A percentile compares a stretch with the other conserved stretches of the same genome.
These are phyloP conservation scores for Entomobrya multifasciata DNA, from an alignment of 2,888 invertebrate species.

Conservation along the genomic window DNA sequence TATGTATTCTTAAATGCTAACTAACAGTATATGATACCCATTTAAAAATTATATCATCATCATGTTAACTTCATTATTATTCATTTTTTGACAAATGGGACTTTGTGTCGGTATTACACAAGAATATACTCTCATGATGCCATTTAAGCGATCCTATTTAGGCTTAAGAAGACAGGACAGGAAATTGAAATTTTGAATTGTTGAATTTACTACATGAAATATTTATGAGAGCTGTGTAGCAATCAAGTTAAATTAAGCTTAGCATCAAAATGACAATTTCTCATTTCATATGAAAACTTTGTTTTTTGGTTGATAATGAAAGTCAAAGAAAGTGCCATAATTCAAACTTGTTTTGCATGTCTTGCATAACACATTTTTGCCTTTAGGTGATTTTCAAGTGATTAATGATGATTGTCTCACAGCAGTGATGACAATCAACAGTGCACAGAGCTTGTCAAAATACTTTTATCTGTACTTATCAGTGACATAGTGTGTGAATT, in stretches of 20 bases:
- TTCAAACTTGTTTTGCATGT: neutral
- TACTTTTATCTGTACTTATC: conserved; percentile 32
- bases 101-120: neutral
- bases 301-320: conserved; percentile 3
- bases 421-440: conserved; percentile 38
- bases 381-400: conserved; percentile 13
- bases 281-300: too few species aligned
- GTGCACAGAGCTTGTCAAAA: conserved; percentile 49
- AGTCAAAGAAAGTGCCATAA: conserved; percentile 35
- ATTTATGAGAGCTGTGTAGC: too few species aligned
- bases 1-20: neutral
- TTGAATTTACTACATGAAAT: neutral
- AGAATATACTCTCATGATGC: neutral
- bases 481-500: conserved; percentile 40
- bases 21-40: neutral
- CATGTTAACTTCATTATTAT: neutral
- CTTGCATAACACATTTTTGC: neutral
- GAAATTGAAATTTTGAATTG: conserved; percentile 6
- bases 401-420: conserved; percentile 18
- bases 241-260: too few species aligned
- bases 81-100: too few species aligned
- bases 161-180: neutral
- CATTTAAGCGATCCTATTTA: neutral
- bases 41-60: neutral
- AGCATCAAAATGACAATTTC: too few species aligned